These are phyloP conservation scores for Lysiphlebus fabarum DNA, from an alignment of 1,140 invertebrate genomes.

Conservation along the genomic window DNA sequence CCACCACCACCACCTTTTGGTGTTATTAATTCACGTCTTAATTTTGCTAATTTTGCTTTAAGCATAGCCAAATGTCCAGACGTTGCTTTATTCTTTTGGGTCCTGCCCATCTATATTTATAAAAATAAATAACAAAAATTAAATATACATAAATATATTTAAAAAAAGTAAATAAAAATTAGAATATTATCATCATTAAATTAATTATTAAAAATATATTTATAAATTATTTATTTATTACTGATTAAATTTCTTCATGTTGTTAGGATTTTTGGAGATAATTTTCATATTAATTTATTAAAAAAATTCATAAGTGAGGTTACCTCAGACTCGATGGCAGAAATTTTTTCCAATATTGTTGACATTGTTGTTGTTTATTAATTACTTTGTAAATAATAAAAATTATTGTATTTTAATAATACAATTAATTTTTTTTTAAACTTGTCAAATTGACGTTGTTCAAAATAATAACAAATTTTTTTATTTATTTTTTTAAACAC, in stretches of 20 bases:
- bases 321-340: conserved; percentile 96
- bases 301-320: conserved; percentile 35
- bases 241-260: too few relatives aligned
- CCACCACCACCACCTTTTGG: conserved; percentile 95
- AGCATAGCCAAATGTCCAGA: conserved; percentile 95
- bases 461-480: too few relatives aligned
- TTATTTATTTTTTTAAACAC: too few relatives aligned
- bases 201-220: too few relatives aligned
- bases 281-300: background rate
- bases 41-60: conserved; percentile 95
- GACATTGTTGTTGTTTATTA: conserved; percentile 51
- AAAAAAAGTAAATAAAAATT: too few relatives aligned
- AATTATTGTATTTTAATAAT: background rate
- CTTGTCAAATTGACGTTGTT: too few relatives aligned
- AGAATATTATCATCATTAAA: too few relatives aligned
- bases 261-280: background rate
- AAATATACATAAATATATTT: too few relatives aligned
- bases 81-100: conserved; percentile 99
- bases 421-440: too few relatives aligned
- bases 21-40: conserved; percentile 94
- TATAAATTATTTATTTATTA: too few relatives aligned
- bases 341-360: conserved; percentile 94
- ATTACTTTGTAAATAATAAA: background rate
- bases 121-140: too few relatives aligned
- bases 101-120: conserved; percentile 99